Base-by-base conservation (phyloP, 2,797 vertebrate genomes). In the Pampus argenteus region DNA sequence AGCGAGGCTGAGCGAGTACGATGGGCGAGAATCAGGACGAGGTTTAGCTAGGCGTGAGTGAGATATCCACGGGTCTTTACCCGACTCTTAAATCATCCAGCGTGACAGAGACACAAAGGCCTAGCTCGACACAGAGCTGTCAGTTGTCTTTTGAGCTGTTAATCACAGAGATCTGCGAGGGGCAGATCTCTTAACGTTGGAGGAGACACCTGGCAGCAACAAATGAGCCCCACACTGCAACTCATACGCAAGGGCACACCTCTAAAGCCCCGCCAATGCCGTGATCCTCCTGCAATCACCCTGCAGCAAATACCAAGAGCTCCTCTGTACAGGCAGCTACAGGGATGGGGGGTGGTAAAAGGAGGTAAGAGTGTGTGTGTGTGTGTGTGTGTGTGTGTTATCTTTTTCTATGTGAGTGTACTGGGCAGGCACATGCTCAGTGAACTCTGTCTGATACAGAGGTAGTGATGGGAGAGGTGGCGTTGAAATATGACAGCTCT, bases 81-180 rank as follows among this genome's bases (percentile, higher is more conserved):
- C 74, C 58, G 36, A 80, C 83, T 89, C 79, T 62, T 86, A 83
- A 89, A 89, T 91, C 87, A 88, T 84, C 84, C 81, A 66, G 71
- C 74, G 31, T 86, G 79, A 91, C 88, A 84, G 66, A 79, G 74
- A 72, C 83, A 88, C 88, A 89, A 84, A 91, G 85, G 86, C 90
- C 54, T 2, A 75, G 55, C 61, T 61, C 44, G 83, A 88, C 9
- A 71, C 86, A 40, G 71, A 70, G 84, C 90, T 86, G 85, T 87
- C 89, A 71, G 71, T 77, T 74, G 70, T 83, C 85, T 84, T 74
- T 77, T 90, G 86, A 92, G 91, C 90, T 78, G 86, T 86, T 92
- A 92, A 93, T 93, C 90, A 63, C 17, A 0, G 25, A 81, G 87
- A 90, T 89, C 79, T 79, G 66, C 48, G 15, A 81, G 66, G 73